Base-by-base conservation (phyloP, 2,888 invertebrate genomes). In the Pycnomerus fuliginosus region DNA sequence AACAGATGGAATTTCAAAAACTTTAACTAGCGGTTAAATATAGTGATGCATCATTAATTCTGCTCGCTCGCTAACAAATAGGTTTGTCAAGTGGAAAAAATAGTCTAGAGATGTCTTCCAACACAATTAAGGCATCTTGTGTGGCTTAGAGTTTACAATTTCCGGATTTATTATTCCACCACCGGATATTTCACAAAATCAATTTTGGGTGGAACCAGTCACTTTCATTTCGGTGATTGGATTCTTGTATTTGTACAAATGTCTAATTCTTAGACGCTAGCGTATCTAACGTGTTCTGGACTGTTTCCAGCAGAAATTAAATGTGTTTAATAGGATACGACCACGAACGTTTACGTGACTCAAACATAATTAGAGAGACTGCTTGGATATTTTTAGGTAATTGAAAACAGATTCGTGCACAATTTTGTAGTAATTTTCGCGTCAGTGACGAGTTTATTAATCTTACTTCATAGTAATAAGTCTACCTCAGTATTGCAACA, bases 191-290 rank as follows among this genome's bases (percentile, higher is more conserved):
- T 58, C 44, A 46, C 52, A 53, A 52, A 55, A 55, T 55, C 58
- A 53, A 59, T 54, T 50, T 39, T 34, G 30, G 30, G 37, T 37
- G 33, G 31, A 43, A 33, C 46, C 12, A 44, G 25, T 37, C 38
- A 43, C 53, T 57, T 61, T 62, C 61, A 61, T 62, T 61, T 59
- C 59, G 46, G 54, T 62, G 63, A 65, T 65, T 65, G 63, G 58
- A 64, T 65, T 65, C 63, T 60, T 58, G 60, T 62, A 64, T 62
- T 65, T 63, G n/a, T n/a, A n/a, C n/a, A n/a, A n/a, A n/a, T n/a
- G n/a, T n/a, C n/a, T n/a, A n/a, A n/a, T n/a, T n/a, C n/a, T n/a
- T n/a, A n/a, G n/a, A n/a, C n/a, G n/a, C n/a, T n/a, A n/a, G n/a
- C 36, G 17, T 15, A 30, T 29, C 31, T 43, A 42, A 47, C 39